Conservation (phyloP, 2,888 invertebrate species). For the Drosophila mercatorum region DNA sequence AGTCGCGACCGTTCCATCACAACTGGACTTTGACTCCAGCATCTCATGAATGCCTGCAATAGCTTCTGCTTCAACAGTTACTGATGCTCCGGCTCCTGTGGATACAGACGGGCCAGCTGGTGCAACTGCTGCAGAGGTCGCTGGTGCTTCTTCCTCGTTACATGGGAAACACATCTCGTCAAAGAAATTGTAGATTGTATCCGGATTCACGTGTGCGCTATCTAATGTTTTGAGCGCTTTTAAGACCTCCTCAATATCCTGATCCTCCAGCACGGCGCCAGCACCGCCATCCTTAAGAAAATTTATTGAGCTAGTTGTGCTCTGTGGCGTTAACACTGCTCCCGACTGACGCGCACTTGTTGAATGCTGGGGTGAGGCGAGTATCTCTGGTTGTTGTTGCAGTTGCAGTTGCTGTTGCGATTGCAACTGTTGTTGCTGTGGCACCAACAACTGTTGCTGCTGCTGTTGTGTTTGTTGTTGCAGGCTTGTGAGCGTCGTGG, state of each 20-base stretch:
- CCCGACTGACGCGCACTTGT: conserved; percentile 40
- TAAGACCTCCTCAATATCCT: conserved; percentile 89
- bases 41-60: conserved; percentile 14
- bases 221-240: conserved; percentile 92
- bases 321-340: conserved; percentile 75
- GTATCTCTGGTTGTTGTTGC: conserved; percentile 41
- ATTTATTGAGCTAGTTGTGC: conserved; percentile 64
- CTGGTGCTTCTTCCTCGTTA: conserved; percentile 50
- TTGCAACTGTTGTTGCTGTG: conserved; percentile 3
- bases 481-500: conserved; percentile 24
- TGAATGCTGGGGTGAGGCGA: conserved; percentile 46
- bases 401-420: conserved; percentile 46
- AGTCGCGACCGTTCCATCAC: neutral
- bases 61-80: neutral
- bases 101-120: conserved; percentile 8
- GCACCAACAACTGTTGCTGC: conserved; percentile 2
- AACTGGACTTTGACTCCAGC: conserved; percentile 35
- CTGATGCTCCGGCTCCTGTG: conserved; percentile 13
- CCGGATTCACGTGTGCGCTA: conserved; percentile 68
- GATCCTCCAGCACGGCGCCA: conserved; percentile 89
- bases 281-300: conserved; percentile 82
- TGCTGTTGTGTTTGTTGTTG: conserved; percentile 47
- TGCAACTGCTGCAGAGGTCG: conserved; percentile 12
- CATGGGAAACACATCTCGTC: conserved; percentile 77
- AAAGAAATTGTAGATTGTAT: conserved; percentile 82